Conservation (phyloP, 2,797 vertebrate species). For the Spinus olivaceus region DNA sequence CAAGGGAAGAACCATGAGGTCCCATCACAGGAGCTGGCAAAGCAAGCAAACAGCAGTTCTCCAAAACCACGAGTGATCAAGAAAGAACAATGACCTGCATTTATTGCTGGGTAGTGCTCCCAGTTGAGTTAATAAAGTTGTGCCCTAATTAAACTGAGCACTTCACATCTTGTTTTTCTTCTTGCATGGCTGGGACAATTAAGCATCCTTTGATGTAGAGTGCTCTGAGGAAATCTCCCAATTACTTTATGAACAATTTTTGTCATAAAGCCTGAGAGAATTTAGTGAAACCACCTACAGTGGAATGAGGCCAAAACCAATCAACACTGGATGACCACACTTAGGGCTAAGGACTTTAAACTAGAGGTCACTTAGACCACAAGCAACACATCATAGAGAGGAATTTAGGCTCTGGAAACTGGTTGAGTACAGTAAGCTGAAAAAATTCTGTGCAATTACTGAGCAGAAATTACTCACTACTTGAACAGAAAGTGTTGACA, state of each 20-base stretch:
- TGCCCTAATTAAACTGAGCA: slow-evolving; percentile 68
- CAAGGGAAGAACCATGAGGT: not conserved
- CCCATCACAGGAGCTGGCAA: not conserved
- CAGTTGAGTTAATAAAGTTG: slow-evolving; percentile 68
- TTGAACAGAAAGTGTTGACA: not conserved
- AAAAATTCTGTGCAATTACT: not conserved
- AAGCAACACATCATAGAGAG: not conserved
- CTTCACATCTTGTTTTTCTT: slow-evolving; percentile 69
- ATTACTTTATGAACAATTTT: slow-evolving; percentile 65
- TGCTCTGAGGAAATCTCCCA: slow-evolving; percentile 68
- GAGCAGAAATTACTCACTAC: not conserved
- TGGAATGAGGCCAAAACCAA: slow-evolving; percentile 52
- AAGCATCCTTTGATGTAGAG: slow-evolving; percentile 67
- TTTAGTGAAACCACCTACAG: slow-evolving; percentile 54
- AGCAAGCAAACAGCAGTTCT: slow-evolving; percentile 2
- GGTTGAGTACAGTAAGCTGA: not conserved
- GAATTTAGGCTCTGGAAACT: not conserved
- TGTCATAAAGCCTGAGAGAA: slow-evolving; percentile 62
- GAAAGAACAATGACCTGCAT: slow-evolving; percentile 65
- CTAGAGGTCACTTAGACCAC: not conserved
- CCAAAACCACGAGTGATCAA: slow-evolving; percentile 6
- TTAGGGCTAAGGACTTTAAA: slow-evolving; percentile 2
- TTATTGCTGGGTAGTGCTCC: slow-evolving; percentile 45
- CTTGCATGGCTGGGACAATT: slow-evolving; percentile 63
- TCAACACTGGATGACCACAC: slow-evolving; percentile 39